Base-by-base conservation (phyloP, 2,888 invertebrate species). In the Iselma pallidipennis region DNA sequence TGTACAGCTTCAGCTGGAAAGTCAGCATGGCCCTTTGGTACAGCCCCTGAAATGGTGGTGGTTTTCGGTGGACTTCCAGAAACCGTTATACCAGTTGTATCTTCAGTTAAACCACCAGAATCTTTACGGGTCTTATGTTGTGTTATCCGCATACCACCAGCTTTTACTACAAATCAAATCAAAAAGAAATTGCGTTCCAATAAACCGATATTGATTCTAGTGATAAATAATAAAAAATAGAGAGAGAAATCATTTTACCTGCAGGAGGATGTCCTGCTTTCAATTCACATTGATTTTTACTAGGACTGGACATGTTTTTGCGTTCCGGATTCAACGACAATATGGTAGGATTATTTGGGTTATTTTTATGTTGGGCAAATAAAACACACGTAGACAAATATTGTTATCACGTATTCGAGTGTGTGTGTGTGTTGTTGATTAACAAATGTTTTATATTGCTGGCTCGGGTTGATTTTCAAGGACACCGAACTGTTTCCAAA, bases 201-300 rank as follows among this genome's bases (percentile, higher is more conserved):
- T 50, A 51, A 12, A 5, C 16, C 10, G 23, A 50, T 2, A n/a
- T n/a, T n/a, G n/a, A 50, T 42, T 37, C 7, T 16, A 37, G 12
- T 49, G 9, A 50, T 29, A 12, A 12, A 50, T 9, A 26, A 21
- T 50, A 5, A 63, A 37, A 66, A 67, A 55, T 65, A 64, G 16
- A 61, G 55, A 49, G 54, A 48, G 31, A 59, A 26, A 52, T 37
- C 9, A 51, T 72, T 80, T 85, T 85, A 95, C 95, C 91, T 85
- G 95, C 95, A 74, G 95, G 95, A 69, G 93, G 93, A 82, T 95
- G 95, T 59, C 95, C 95, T 67, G 89, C 95, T 78, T 94, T 92
- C 37, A 92, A 84, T 80, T 91, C 89, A 59, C 86, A 80, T 69
- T 89, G 90, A 72, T 85, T 87, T 74, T 89, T 87, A 71, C 86